These are phyloP conservation scores for Diabrotica balteata DNA, from an alignment of 2,888 invertebrate genomes.

Conservation along the genomic window DNA sequence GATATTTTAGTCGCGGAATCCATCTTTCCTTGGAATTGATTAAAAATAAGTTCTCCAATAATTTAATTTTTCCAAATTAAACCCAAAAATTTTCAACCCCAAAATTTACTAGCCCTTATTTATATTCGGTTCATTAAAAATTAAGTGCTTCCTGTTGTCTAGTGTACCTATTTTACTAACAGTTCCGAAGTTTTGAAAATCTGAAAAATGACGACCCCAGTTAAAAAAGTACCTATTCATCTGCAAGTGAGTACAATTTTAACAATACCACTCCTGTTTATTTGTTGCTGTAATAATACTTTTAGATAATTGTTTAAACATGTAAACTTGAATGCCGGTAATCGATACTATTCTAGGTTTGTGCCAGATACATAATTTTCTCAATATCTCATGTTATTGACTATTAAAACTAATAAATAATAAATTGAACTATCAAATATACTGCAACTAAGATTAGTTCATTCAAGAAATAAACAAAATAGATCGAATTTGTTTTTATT, in stretches of 20 bases:
- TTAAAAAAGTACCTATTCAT: slow-evolving; percentile 95
- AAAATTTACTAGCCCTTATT: background rate
- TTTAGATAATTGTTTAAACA: slow-evolving; percentile 5
- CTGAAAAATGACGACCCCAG: slow-evolving; percentile 76
- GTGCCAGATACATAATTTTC: slow-evolving; percentile 10
- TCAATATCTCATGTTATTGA: background rate
- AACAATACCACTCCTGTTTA: slow-evolving; percentile 19
- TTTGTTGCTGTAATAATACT: slow-evolving; percentile 9
- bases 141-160: slow-evolving; percentile 18
- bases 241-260: slow-evolving; percentile 71
- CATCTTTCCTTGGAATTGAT: too few species aligned
- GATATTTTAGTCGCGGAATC: background rate
- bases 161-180: slow-evolving; percentile 15
- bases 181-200: slow-evolving; percentile 1
- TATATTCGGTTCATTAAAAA: slow-evolving; percentile 4
- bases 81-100: background rate
- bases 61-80: slow-evolving; percentile 1
- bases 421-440: too few species aligned
- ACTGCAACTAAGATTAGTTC: too few species aligned
- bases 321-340: background rate
- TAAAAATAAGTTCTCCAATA: background rate
- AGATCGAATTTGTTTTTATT: too few species aligned
- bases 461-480: too few species aligned
- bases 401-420: too few species aligned
- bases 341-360: slow-evolving; percentile 8